Conservation (phyloP, 1,140 invertebrate species). For the Aphelinus certus region DNA sequence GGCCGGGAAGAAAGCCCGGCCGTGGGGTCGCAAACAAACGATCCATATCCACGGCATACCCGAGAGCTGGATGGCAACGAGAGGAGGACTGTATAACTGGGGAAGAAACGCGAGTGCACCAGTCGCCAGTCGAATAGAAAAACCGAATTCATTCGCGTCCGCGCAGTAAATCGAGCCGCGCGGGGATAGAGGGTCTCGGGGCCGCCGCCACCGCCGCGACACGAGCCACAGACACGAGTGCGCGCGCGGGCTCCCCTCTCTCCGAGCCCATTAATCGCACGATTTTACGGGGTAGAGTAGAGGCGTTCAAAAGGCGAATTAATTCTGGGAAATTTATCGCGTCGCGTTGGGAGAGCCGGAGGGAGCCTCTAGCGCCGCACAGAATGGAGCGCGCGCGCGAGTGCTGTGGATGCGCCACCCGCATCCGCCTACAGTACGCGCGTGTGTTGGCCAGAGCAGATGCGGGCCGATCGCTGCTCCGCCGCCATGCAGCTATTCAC, state of each 20-base stretch:
- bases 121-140: slow-evolving; percentile 7
- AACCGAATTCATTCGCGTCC: slow-evolving; percentile 29
- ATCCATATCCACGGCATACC: slow-evolving; percentile 1
- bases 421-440: too few relatives aligned
- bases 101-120: not conserved
- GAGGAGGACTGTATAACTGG: too few relatives aligned
- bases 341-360: slow-evolving; percentile 41
- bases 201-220: not conserved
- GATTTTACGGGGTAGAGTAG: slow-evolving; percentile 53
- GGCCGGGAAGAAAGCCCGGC: not conserved
- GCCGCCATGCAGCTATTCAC: too few relatives aligned
- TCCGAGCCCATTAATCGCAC: slow-evolving; percentile 51
- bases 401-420: too few relatives aligned
- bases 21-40: slow-evolving; percentile 19
- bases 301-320: slow-evolving; percentile 61
- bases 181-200: not conserved
- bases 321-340: slow-evolving; percentile 61
- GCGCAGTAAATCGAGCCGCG: slow-evolving; percentile 26
- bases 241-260: not conserved
- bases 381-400: too few relatives aligned
- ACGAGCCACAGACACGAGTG: too few relatives aligned
- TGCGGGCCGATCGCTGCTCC: too few relatives aligned
- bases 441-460: too few relatives aligned
- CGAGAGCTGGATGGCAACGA: too few relatives aligned
- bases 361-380: too few relatives aligned